These are phyloP conservation scores for Notodonta dromedarius DNA, from an alignment of 2,888 invertebrate genomes.

Conservation along the genomic window DNA sequence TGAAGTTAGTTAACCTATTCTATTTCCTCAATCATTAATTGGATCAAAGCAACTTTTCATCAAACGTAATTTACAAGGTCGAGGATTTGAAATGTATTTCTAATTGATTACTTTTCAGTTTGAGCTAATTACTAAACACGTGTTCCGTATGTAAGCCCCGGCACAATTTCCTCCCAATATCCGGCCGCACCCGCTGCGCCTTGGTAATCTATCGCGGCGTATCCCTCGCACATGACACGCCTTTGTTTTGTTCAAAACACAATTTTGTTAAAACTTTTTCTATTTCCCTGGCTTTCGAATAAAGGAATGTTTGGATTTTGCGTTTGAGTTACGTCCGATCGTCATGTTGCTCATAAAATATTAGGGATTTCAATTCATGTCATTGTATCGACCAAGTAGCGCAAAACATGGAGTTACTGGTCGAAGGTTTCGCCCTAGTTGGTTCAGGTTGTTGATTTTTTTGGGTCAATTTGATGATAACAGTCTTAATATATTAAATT, in stretches of 20 bases:
- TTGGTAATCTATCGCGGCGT: conserved; percentile 35
- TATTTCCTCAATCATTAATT: too few species aligned
- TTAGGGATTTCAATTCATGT: too few species aligned
- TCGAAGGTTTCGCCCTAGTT: too few species aligned
- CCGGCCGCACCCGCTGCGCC: conserved; percentile 30
- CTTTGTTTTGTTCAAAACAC: not conserved
- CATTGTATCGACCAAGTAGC: too few species aligned
- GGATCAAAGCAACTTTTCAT: too few species aligned
- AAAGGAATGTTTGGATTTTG: not conserved
- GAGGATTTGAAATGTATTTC: not conserved
- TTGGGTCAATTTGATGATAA: too few species aligned
- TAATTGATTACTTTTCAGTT: not conserved
- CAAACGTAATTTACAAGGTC: too few species aligned
- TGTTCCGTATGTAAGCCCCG: conserved; percentile 5
- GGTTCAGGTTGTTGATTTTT: too few species aligned
- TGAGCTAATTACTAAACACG: not conserved
- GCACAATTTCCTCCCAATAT: conserved; percentile 47
- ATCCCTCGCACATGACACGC: not conserved
- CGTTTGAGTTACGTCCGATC: not conserved
- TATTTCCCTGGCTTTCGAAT: not conserved
- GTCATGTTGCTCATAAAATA: not conserved
- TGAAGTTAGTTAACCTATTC: too few species aligned
- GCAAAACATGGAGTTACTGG: too few species aligned
- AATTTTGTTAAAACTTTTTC: not conserved
- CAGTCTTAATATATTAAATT: too few species aligned